phyloP scores from a whole-genome alignment of 2,113 vertebrate genomes.

The Tachysurus vachellii region DNA sequence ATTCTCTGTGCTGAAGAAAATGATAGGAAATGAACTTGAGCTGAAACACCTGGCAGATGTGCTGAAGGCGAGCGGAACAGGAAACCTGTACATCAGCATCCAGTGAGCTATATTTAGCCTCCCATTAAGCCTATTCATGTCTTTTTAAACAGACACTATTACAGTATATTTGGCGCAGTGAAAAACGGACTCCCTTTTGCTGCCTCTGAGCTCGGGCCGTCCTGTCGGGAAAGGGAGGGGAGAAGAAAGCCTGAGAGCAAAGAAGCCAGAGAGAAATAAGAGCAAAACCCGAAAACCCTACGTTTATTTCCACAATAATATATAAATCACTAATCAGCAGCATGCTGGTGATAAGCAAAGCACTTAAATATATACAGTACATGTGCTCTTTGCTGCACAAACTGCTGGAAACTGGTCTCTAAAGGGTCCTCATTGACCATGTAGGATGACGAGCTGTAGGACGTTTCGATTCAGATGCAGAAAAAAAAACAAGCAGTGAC shows the following conservation, averaged over 20 bases:
- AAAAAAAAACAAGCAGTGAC: neutral
- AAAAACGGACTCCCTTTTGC: neutral
- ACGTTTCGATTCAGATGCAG: neutral
- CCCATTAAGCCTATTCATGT: slow-evolving; percentile 37
- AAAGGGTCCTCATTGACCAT: neutral
- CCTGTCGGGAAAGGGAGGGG: neutral
- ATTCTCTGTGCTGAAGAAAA: neutral
- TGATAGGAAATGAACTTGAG: neutral
- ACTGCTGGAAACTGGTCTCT: neutral
- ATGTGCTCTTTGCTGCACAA: neutral
- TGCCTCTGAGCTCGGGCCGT: neutral
- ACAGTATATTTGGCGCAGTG: slow-evolving; percentile 34
- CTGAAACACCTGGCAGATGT: slow-evolving; percentile 46
- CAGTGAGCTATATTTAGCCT: slow-evolving; percentile 43
- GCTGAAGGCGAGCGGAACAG: slow-evolving; percentile 38
- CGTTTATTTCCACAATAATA: slow-evolving; percentile 21
- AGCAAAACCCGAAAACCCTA: neutral
- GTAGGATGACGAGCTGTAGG: neutral
- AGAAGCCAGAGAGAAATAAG: neutral
- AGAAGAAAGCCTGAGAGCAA: neutral
- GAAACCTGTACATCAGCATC: slow-evolving; percentile 31
- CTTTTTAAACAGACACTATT: slow-evolving; percentile 45
- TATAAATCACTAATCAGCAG: slow-evolving; percentile 19
- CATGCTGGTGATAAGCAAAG: neutral
- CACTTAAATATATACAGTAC: neutral